Conservation (phyloP, 2,113 vertebrate species). For the Poeciliopsis turrubarensis region DNA sequence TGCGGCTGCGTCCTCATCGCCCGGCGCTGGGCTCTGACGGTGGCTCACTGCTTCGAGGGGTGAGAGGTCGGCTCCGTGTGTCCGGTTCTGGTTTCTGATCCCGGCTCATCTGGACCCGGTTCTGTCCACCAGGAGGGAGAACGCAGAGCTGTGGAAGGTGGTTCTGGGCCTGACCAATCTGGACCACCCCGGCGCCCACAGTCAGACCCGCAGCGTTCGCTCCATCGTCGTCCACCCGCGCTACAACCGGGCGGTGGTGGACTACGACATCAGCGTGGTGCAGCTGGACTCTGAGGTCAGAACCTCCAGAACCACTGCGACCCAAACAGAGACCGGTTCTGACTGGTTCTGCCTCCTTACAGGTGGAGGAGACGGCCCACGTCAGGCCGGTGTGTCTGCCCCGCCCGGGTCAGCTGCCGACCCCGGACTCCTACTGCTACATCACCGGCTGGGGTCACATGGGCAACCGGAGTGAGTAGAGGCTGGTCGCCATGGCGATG, state of each 20-base stretch:
- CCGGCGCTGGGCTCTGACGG: slow-evolving; percentile 90
- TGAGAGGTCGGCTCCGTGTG: slow-evolving; percentile 68
- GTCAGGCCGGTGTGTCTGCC: slow-evolving; percentile 92
- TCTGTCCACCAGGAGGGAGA: slow-evolving; percentile 82
- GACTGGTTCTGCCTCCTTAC: background rate
- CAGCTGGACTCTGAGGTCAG: slow-evolving; percentile 82
- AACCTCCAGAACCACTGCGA: background rate
- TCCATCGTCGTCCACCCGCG: slow-evolving; percentile 91
- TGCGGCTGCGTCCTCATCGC: slow-evolving; percentile 95
- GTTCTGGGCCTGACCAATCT: slow-evolving; percentile 93
- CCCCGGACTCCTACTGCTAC: slow-evolving; percentile 91
- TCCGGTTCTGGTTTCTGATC: too few relatives aligned
- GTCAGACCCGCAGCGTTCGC: slow-evolving; percentile 86
- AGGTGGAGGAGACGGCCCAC: slow-evolving; percentile 84
- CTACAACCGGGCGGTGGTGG: slow-evolving; percentile 91
- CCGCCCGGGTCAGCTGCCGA: slow-evolving; percentile 72
- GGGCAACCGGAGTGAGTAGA: slow-evolving; percentile 91
- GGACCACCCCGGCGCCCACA: slow-evolving; percentile 87
- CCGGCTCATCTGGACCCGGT: fast-evolving
- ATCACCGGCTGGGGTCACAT: slow-evolving; percentile 98
- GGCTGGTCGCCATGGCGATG: too few relatives aligned
- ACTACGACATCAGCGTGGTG: slow-evolving; percentile 96
- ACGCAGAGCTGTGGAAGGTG: slow-evolving; percentile 89
- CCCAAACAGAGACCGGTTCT: fast-evolving
- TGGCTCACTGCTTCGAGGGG: slow-evolving; percentile 97